Percentiles rank a stretch among this genome's conserved stretches.
These are phyloP conservation scores for Portunus trituberculatus DNA, from an alignment of 1,140 invertebrate genomes.

Conservation along the genomic window DNA sequence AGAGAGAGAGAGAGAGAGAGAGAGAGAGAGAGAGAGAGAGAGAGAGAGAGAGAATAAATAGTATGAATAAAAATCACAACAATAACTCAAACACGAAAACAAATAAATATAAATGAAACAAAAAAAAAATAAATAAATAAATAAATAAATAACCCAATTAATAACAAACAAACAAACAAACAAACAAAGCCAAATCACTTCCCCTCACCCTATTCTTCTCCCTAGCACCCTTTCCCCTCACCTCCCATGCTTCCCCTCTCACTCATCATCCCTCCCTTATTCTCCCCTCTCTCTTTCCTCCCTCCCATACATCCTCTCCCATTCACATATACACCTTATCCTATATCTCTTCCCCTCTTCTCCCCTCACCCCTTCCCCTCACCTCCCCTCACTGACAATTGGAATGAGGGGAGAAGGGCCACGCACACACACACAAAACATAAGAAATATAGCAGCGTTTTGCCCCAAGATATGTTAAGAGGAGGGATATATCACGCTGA, in stretches of 20 bases:
- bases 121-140: too few species aligned
- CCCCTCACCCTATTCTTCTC: too few species aligned
- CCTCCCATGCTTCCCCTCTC: background rate
- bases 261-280: background rate
- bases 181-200: too few species aligned
- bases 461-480: conserved; percentile 23
- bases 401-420: background rate
- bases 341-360: background rate
- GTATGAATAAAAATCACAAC: too few species aligned
- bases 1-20: too few species aligned
- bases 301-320: background rate
- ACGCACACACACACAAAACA: conserved; percentile 33
- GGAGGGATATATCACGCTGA: conserved; percentile 10
- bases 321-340: background rate
- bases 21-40: too few species aligned
- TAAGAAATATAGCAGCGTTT: conserved; percentile 26
- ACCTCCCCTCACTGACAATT: background rate
- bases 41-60: too few species aligned
- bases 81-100: too few species aligned
- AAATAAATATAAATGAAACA: too few species aligned
- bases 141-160: too few species aligned
- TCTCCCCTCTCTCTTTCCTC: background rate
- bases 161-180: too few species aligned
- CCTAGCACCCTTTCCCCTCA: background rate
- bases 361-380: background rate